Conservation (phyloP, 2,888 invertebrate genomes). For the Brachyopa scutellaris region DNA sequence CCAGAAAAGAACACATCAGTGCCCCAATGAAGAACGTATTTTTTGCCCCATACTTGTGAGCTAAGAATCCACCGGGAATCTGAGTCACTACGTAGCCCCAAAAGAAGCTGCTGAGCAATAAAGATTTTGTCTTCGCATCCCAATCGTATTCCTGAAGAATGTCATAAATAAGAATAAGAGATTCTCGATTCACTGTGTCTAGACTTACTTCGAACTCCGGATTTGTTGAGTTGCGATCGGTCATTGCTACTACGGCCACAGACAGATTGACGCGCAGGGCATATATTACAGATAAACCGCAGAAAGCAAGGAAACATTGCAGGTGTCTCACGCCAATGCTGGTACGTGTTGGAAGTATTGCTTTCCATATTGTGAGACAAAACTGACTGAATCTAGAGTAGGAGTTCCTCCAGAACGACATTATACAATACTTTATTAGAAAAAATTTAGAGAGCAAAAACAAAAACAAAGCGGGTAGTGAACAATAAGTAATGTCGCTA, state of each 20-base stretch:
- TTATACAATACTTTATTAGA: constrained; percentile 13
- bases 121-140: constrained; percentile 83
- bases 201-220: constrained; percentile 82
- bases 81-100: constrained; percentile 86
- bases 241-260: constrained; percentile 90
- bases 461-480: neutral
- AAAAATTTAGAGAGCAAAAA: constrained; percentile 30
- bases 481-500: no score
- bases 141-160: constrained; percentile 85
- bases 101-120: constrained; percentile 86
- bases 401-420: constrained; percentile 75
- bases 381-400: no score
- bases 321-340: no score
- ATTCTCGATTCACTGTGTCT: neutral
- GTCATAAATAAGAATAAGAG: neutral
- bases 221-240: constrained; percentile 83
- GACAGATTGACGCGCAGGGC: constrained; percentile 87
- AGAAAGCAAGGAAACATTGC: constrained; percentile 85
- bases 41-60: constrained; percentile 88
- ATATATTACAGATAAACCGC: constrained; percentile 85
- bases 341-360: no score
- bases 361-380: no score
- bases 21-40: constrained; percentile 83
- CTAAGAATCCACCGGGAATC: constrained; percentile 87
- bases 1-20: constrained; percentile 85